These are phyloP conservation scores for Manis javanica DNA, from an alignment of 2,797 vertebrate species.

Conservation along the genomic window DNA sequence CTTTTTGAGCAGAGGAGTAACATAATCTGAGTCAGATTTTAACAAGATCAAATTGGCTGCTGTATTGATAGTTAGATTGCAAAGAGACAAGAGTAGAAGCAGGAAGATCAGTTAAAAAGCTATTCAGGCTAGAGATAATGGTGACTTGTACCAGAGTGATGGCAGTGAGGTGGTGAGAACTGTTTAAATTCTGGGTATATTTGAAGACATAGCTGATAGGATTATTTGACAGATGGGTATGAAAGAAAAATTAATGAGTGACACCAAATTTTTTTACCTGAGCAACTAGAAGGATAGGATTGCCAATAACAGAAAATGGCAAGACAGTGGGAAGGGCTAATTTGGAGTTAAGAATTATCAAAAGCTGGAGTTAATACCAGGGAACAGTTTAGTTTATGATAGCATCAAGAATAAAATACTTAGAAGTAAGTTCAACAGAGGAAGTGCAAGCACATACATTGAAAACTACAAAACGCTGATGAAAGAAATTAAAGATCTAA, in stretches of 20 bases:
- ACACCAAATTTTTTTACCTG: neutral
- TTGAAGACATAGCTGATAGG: neutral
- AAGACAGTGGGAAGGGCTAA: neutral
- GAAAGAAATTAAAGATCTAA: neutral
- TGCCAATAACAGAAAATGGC: neutral
- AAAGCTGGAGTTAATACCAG: neutral
- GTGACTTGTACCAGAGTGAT: neutral
- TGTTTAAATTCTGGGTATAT: neutral
- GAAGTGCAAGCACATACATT: neutral
- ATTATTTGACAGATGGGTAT: neutral
- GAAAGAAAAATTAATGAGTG: constrained; percentile 15
- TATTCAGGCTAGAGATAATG: neutral
- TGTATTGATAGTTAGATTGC: neutral
- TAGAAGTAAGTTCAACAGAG: neutral
- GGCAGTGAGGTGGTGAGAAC: neutral
- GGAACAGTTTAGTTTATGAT: neutral
- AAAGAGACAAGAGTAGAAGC: neutral
- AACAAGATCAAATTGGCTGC: neutral
- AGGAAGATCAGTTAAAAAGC: neutral
- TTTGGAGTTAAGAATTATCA: neutral
- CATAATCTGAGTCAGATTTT: constrained; percentile 35
- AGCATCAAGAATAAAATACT: neutral
- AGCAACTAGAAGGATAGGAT: neutral
- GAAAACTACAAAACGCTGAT: neutral
- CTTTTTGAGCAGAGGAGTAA: neutral